Percentiles rank a stretch among this genome's conserved stretches.
Evolutionary conservation across 2,888 invertebrate genomes (phyloP).

Genomic region (Schizaphis graminum): DNA sequence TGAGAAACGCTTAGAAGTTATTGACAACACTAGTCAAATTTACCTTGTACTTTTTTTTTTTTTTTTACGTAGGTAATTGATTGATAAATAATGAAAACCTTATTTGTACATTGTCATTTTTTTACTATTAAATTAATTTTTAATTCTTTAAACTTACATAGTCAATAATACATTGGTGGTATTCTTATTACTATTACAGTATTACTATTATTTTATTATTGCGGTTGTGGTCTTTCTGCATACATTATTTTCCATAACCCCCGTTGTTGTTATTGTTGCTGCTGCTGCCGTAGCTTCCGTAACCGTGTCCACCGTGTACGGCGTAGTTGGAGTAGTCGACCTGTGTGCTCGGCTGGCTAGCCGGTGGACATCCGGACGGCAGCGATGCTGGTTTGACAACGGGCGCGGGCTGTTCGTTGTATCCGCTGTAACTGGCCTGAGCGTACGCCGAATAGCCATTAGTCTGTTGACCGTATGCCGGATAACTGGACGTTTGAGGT

Average conservation of each 20-base stretch:
- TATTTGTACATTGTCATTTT: conserved; percentile 63
- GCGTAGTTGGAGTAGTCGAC: conserved; percentile 40
- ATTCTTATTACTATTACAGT: not conserved
- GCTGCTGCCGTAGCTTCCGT: not conserved
- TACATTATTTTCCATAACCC: not conserved
- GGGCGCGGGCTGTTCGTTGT: not conserved
- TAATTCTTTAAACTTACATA: conserved; percentile 60
- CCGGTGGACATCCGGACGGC: conserved; percentile 3
- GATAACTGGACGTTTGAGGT: not conserved
- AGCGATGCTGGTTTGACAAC: not conserved
- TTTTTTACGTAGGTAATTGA: conserved; percentile 25
- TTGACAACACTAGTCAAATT: conserved; percentile 47
- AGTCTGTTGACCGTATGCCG: not conserved
- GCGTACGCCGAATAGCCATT: not conserved
- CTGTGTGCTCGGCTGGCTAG: not conserved
- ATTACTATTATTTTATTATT: not conserved
- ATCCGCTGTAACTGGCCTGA: not conserved
- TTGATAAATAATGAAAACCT: conserved; percentile 50
- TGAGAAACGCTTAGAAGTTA: conserved; percentile 54
- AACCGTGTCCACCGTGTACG: conserved; percentile 44
- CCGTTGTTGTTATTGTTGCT: not conserved
- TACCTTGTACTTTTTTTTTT: conserved; percentile 47
- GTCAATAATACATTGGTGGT: conserved; percentile 33
- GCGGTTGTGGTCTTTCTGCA: not conserved
- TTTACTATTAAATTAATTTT: conserved; percentile 65